A percentile compares a stretch with the other conserved stretches of the same genome.
Conservation (phyloP, 2,797 vertebrate genomes). For the Aplochiton taeniatus region DNA sequence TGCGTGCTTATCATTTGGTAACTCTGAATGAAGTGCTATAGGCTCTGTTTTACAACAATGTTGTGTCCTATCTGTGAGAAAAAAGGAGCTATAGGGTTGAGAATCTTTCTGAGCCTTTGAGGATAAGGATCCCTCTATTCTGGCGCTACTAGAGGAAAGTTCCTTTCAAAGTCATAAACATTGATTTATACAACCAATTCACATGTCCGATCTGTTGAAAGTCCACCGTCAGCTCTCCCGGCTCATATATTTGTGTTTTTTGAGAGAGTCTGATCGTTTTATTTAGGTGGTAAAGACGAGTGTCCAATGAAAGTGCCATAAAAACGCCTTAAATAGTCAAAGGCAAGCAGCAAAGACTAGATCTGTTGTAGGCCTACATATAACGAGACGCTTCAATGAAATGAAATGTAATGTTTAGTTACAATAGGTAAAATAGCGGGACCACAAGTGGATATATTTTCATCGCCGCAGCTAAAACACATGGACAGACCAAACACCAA, state of each 20-base stretch:
- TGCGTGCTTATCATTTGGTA: too few relatives aligned
- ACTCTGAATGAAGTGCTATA: too few relatives aligned
- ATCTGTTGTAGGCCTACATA: too few relatives aligned
- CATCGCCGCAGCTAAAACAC: background rate
- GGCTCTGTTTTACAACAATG: too few relatives aligned
- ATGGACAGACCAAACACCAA: background rate
- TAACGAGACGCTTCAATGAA: too few relatives aligned
- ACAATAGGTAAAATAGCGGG: slow-evolving; percentile 1
- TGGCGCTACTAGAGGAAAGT: background rate
- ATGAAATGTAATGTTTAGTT: slow-evolving; percentile 18
- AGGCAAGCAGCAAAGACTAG: background rate
- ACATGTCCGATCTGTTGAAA: slow-evolving; percentile 1
- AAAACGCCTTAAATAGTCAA: too few relatives aligned
- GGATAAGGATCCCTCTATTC: too few relatives aligned
- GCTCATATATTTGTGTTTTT: background rate
- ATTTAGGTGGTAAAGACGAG: background rate
- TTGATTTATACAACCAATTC: background rate
- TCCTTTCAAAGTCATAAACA: background rate
- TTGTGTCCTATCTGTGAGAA: too few relatives aligned
- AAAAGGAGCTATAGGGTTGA: too few relatives aligned
- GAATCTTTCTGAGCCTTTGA: too few relatives aligned
- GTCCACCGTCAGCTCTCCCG: background rate
- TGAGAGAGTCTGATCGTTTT: background rate
- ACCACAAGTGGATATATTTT: background rate
- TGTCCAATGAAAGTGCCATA: background rate